Evolutionary conservation across 1,140 invertebrate genomes (phyloP).

Genomic region (Zaprionus lachaisei): DNA sequence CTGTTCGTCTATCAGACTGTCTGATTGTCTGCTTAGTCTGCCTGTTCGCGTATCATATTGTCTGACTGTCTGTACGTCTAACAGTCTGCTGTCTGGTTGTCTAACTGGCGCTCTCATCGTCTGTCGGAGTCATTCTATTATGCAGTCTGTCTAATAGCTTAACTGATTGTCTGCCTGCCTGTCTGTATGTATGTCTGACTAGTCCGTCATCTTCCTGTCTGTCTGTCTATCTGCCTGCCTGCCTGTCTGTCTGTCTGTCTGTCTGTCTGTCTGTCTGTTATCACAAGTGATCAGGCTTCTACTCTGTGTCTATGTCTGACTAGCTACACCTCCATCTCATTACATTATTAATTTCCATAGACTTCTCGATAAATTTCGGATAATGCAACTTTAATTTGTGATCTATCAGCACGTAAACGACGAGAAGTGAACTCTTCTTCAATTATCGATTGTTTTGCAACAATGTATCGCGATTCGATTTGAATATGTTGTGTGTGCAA

Average conservation of each 20-base stretch:
- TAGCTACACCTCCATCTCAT: not conserved
- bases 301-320: not conserved
- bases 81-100: not conserved
- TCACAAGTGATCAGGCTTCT: not conserved
- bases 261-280: not conserved
- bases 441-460: constrained; percentile 11
- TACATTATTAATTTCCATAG: not conserved
- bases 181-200: not conserved
- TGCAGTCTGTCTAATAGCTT: too few species aligned
- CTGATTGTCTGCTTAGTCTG: not conserved
- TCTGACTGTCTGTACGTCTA: not conserved
- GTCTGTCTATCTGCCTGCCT: not conserved
- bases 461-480: not conserved
- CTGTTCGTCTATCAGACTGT: not conserved
- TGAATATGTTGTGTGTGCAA: constrained; percentile 15
- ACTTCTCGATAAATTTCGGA: not conserved
- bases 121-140: too few species aligned
- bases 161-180: not conserved
- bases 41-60: not conserved
- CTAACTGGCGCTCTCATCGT: too few species aligned
- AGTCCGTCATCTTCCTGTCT: not conserved
- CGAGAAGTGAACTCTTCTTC: not conserved
- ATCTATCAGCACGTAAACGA: not conserved
- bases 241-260: not conserved
- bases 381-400: not conserved